Evolutionary conservation across 2,888 invertebrate genomes (phyloP), one percentile per base, ranked within the genome.

Genomic region (Lithosia quadra): DNA sequence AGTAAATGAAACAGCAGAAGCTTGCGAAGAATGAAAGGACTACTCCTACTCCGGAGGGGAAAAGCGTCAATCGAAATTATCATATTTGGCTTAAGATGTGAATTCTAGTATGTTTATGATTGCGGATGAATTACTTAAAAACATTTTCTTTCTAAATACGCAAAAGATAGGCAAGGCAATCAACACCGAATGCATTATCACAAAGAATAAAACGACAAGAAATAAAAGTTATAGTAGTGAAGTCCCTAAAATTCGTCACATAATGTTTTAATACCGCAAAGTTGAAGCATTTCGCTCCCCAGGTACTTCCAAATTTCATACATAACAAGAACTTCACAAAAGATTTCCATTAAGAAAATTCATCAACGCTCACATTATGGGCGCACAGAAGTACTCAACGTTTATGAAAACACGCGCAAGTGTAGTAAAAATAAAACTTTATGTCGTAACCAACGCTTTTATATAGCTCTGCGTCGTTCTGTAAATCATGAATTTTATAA

Each of bases 391-490:
- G 75, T 75, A 79, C 83, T 87, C 80, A 81, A 79, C 83, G 78
- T 86, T 85, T 81, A 82, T 83, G 81, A 81, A 86, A 85, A 80
- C 84, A 79, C 76, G 78, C 77, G 79, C 76, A 83, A 84, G 74
- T 81, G 84, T 82, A 84, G 79, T 87, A 86, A 85, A 88, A 85
- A 85, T 84, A 83, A 85, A 85, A 84, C 78, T 84, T 84, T 82
- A 86, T 82, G 80, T 79, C 79, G 73, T 68, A 76, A 73, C 78
- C 78, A 74, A 81, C 77, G 79, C 77, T 79, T 86, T 83, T 82
- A 86, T 82, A 58, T 21, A 21, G 39, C 59, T 67, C 65, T 55
- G 49, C 11, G 34, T 67, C 49, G 24, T 78, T 78, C 61, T 69
- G 71, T 76, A 76, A 86, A 82, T 83, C 77, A 77, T 68, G 77